Conservation (phyloP, 2,113 vertebrate genomes). For the Psammodynastes pulverulentus region DNA sequence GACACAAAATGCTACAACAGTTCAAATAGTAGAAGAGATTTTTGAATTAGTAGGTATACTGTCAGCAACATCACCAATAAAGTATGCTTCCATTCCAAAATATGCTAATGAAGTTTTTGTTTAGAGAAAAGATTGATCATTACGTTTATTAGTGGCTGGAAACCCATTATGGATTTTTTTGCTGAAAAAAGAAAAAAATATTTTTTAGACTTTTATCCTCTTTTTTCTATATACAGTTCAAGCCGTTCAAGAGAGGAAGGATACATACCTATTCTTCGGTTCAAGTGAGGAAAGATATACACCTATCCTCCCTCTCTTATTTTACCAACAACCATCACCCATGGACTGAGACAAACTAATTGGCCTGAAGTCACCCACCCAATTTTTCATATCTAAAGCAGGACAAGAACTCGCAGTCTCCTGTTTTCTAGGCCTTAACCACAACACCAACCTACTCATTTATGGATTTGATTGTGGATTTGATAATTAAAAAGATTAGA, state of each 20-base stretch:
- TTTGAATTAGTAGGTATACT: background rate
- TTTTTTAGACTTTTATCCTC: background rate
- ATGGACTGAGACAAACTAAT: too few relatives aligned
- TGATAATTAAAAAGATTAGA: background rate
- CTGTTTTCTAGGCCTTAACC: too few relatives aligned
- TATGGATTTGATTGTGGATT: background rate
- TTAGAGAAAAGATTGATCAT: background rate
- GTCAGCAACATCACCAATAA: background rate
- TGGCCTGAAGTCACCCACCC: too few relatives aligned
- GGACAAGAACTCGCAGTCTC: too few relatives aligned
- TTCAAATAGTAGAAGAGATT: background rate
- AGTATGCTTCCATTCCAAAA: background rate
- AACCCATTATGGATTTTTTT: background rate
- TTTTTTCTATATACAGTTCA: background rate
- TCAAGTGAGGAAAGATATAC: too few relatives aligned
- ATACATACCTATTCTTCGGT: too few relatives aligned
- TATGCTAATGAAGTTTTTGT: background rate
- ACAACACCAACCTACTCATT: background rate
- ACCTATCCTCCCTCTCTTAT: background rate
- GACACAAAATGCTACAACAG: background rate
- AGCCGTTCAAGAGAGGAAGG: too few relatives aligned
- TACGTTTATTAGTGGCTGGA: background rate
- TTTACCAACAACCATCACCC: too few relatives aligned
- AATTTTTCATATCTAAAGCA: too few relatives aligned
- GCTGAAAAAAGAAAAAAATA: background rate